Conservation (phyloP, 2,888 invertebrate genomes). For the Isoperla grammatica region DNA sequence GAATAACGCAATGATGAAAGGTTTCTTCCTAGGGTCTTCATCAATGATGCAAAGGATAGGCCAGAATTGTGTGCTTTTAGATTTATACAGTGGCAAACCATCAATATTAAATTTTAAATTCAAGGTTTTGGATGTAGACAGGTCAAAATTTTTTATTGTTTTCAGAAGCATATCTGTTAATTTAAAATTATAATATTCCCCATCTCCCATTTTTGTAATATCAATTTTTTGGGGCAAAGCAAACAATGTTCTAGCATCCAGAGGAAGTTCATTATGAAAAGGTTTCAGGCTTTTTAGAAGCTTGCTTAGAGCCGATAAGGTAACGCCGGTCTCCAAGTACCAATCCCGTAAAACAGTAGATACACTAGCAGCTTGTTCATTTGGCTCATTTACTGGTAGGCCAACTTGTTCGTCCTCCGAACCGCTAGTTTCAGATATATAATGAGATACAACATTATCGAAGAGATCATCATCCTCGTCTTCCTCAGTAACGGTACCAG, state of each 20-base stretch:
- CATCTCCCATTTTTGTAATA: conserved; percentile 16
- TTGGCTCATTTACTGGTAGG: no score
- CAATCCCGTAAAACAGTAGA: no score
- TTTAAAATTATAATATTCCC: conserved; percentile 25
- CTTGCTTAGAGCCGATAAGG: no score
- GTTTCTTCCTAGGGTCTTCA: conserved; percentile 29
- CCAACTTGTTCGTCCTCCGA: neutral
- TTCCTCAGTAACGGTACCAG: no score
- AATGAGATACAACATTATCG: no score
- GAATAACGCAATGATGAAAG: conserved; percentile 8
- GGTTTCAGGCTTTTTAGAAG: no score
- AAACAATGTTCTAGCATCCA: conserved; percentile 21
- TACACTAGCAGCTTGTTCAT: no score
- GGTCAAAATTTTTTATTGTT: no score
- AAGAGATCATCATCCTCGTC: no score
- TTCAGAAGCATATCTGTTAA: neutral
- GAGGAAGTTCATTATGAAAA: no score
- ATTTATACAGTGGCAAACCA: conserved; percentile 25
- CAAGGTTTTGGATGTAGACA: neutral
- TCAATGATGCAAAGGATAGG: conserved; percentile 27
- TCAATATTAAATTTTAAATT: conserved; percentile 24
- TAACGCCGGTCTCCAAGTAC: no score
- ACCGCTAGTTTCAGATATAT: no score
- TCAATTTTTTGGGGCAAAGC: conserved; percentile 7
- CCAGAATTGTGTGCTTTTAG: conserved; percentile 21